A percentile compares a stretch with the other conserved stretches of the same genome.
Evolutionary conservation across 2,113 vertebrate genomes (phyloP).

Genomic region (Xerus inauris): DNA sequence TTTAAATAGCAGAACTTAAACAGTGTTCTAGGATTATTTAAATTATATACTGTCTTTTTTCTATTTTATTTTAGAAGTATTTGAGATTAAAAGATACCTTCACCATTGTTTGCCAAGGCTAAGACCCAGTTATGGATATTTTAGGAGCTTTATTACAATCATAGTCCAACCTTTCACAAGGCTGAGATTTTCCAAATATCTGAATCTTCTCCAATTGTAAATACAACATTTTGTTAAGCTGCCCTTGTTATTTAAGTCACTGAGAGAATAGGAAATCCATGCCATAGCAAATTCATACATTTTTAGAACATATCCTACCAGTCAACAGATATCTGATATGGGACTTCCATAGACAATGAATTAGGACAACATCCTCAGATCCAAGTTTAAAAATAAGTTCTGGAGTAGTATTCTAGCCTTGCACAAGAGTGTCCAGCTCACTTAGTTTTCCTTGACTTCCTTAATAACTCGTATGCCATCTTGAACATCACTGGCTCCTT

Average conservation of each 20-base stretch:
- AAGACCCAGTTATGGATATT: neutral
- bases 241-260: conserved; percentile 7
- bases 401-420: conserved; percentile 8
- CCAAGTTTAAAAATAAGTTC: conserved; percentile 27
- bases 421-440: neutral
- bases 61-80: neutral
- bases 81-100: neutral
- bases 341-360: neutral
- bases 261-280: neutral
- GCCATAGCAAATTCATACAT: neutral
- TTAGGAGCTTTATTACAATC: neutral
- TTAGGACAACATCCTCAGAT: neutral
- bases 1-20: conserved; percentile 1
- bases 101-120: neutral
- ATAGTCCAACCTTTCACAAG: neutral
- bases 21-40: neutral
- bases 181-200: conserved; percentile 41
- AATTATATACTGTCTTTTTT: neutral
- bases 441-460: neutral
- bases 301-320: conserved; percentile 9
- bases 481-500: conserved; percentile 41
- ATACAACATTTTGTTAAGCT: neutral
- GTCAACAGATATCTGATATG: conserved; percentile 1
- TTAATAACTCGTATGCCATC: conserved; percentile 14
- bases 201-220: neutral